Percentiles rank a stretch among this genome's conserved stretches.
phyloP scores from a whole-genome alignment of 2,797 vertebrate species.

The Eulemur coronatus region DNA sequence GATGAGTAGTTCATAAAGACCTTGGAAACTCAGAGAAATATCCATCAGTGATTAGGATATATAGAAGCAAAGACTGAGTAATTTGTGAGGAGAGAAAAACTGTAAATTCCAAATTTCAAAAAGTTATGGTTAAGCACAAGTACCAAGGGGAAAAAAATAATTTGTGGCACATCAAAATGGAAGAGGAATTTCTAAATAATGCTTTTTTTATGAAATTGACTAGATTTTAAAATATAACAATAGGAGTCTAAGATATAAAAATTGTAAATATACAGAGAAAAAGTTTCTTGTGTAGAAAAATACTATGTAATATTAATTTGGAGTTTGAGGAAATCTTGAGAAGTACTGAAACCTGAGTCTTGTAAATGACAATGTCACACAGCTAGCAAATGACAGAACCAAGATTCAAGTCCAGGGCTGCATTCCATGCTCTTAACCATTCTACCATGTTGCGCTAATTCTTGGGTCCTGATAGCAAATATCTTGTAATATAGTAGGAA shows the following conservation, averaged over 20 bases:
- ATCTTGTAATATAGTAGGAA: neutral
- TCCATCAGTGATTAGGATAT: neutral
- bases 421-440: neutral
- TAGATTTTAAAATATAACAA: neutral
- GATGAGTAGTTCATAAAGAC: neutral
- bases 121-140: neutral
- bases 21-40: conserved; percentile 3
- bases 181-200: conserved; percentile 13
- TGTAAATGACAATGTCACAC: neutral
- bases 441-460: neutral
- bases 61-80: neutral
- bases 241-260: neutral
- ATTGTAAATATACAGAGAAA: neutral
- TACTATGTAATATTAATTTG: neutral
- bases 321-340: neutral
- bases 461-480: neutral
- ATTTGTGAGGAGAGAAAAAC: neutral
- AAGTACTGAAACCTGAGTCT: neutral
- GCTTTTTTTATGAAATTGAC: neutral
- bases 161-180: neutral
- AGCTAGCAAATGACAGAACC: neutral
- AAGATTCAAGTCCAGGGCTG: neutral
- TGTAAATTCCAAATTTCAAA: neutral
- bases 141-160: neutral
- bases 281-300: neutral